Percentiles rank a stretch among this genome's conserved stretches.
Conservation (phyloP, 2,113 vertebrate genomes). For the Daubentonia madagascariensis region DNA sequence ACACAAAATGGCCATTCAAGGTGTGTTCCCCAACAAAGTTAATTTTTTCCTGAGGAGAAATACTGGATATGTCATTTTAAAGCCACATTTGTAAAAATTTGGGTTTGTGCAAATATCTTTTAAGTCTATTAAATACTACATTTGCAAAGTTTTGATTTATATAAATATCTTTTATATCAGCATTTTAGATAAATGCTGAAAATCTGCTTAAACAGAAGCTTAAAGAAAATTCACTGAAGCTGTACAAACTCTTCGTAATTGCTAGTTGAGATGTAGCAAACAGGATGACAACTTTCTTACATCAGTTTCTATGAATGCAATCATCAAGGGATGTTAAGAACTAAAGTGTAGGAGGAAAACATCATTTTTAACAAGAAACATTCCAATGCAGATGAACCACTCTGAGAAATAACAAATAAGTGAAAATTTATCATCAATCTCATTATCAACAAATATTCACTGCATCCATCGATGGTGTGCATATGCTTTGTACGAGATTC, state of each 20-base stretch:
- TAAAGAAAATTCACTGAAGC: neutral
- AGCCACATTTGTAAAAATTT: neutral
- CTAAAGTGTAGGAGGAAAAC: neutral
- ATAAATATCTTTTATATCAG: neutral
- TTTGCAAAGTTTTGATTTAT: neutral
- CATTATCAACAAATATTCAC: constrained; percentile 42
- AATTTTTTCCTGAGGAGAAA: neutral
- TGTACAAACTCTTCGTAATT: neutral
- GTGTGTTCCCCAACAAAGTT: neutral
- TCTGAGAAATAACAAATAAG: constrained; percentile 7
- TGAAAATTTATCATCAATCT: constrained; percentile 45
- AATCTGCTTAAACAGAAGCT: neutral
- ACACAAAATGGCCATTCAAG: neutral
- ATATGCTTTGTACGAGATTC: constrained; percentile 33
- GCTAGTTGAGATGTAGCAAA: neutral
- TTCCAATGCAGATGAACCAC: neutral
- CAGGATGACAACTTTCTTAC: constrained; percentile 10
- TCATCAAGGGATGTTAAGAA: constrained; percentile 11
- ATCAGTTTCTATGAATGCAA: neutral
- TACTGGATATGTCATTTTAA: neutral
- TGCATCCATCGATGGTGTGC: neutral
- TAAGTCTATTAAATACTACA: neutral
- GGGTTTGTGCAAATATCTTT: neutral
- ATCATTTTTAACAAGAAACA: constrained; percentile 11
- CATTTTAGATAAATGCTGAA: constrained; percentile 6